Base-by-base conservation (phyloP, 2,888 invertebrate genomes). In the Hipparchia sbordonii region DNA sequence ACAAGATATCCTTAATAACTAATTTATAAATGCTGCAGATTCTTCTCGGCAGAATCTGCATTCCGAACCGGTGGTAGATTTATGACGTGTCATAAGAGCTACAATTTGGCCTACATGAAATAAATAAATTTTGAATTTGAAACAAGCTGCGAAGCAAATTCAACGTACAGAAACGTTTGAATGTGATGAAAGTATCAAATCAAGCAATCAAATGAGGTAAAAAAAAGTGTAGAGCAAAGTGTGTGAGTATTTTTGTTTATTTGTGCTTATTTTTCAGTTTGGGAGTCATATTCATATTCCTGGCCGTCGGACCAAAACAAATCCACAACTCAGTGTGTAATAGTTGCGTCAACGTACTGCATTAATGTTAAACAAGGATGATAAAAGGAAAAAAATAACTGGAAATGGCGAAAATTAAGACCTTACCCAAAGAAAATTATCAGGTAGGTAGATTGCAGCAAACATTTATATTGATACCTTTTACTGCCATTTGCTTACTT, bases 321-420 rank as follows among this genome's bases (percentile, higher is more conserved):
- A 91, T 89, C 90, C 89, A 91, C 92, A 92, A 91, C 89, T 92
- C 91, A 91, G 87, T 60, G 77, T 77, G 86, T 88, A 89, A 89
- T 90, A 89, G 88, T 89, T 87, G 87, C 88, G 84, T 89, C 86
- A 87, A 83, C 85, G 85, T 84, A 86, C 83, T 90, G 91, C 91
- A 91, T 89, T 90, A 89, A 90, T 90, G 88, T 86, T 82, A 82
- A 63, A 68, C 73, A 10, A 0, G 46, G 79, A 83, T 68, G 6
- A 48, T 39, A 48, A 73, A 74, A 5, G 54, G 39, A 6, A 67
- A 75, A 73, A 72, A 70, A 51, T 39, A n/a, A 45, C 73, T 75
- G 60, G 77, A 76, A 48, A 23, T 1, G 46, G 7, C 46, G 52
- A 52, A n/a, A 54, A n/a, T 23, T 51, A 6, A 51, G 56, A 52